Evolutionary conservation across 2,888 invertebrate genomes (phyloP).

Genomic region (Agrotis clavis): DNA sequence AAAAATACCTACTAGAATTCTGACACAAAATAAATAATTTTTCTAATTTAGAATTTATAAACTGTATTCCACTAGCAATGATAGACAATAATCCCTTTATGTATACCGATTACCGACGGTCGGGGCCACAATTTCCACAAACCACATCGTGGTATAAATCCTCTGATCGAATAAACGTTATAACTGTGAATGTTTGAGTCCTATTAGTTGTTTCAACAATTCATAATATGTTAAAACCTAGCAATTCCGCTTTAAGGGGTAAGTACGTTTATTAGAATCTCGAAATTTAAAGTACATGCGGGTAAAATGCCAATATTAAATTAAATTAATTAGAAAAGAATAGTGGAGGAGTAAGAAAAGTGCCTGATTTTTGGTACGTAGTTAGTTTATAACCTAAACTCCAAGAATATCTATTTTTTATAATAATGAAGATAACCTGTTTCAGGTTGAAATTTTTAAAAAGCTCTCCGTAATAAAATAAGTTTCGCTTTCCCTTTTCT

Average conservation of each 20-base stretch:
- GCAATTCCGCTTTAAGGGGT: not conserved
- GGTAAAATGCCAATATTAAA: too few species aligned
- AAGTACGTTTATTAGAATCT: too few species aligned
- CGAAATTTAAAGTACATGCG: too few species aligned
- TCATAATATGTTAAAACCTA: slow-evolving; percentile 12
- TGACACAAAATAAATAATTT: not conserved
- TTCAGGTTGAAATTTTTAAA: not conserved
- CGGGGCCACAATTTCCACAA: slow-evolving; percentile 33
- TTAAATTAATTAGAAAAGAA: too few species aligned
- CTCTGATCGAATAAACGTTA: slow-evolving; percentile 20
- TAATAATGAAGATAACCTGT: too few species aligned
- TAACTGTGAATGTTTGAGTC: slow-evolving; percentile 9
- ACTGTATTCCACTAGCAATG: not conserved
- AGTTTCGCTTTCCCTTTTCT: slow-evolving; percentile 8
- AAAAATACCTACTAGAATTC: not conserved
- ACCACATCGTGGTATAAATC: slow-evolving; percentile 37
- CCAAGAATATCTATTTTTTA: too few species aligned
- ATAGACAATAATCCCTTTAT: slow-evolving; percentile 34
- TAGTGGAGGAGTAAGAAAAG: too few species aligned
- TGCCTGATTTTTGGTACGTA: too few species aligned
- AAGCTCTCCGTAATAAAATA: not conserved
- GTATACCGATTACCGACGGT: too few species aligned
- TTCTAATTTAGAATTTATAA: slow-evolving; percentile 2
- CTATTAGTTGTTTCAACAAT: slow-evolving; percentile 9
- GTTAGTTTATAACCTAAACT: too few species aligned